These are phyloP conservation scores for Latrodectus geometricus DNA, from an alignment of 1,140 invertebrate genomes.

Conservation along the genomic window DNA sequence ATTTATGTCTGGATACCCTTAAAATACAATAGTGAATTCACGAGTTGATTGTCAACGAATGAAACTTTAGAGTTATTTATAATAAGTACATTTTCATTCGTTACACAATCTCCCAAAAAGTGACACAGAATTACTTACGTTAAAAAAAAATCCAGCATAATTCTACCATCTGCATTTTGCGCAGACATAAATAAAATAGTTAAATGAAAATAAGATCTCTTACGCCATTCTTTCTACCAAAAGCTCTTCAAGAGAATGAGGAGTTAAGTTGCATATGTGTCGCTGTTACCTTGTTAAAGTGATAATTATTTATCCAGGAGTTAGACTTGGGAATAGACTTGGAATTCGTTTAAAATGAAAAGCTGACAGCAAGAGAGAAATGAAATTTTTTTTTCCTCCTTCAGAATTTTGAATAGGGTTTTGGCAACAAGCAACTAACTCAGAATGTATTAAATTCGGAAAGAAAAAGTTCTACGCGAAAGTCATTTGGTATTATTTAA, in stretches of 20 bases:
- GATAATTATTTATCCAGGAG: slow-evolving; percentile 9
- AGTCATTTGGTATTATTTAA: neutral
- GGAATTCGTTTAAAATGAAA: slow-evolving; percentile 42
- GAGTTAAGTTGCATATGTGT: neutral
- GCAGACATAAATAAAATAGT: neutral
- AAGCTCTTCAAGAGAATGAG: neutral
- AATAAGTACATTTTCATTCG: too few species aligned
- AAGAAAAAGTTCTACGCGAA: neutral
- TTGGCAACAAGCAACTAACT: slow-evolving; percentile 15
- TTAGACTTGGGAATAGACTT: neutral
- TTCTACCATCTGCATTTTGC: neutral
- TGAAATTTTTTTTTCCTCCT: slow-evolving; percentile 10
- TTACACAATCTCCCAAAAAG: too few species aligned
- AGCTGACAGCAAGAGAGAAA: slow-evolving; percentile 28
- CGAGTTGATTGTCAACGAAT: too few species aligned
- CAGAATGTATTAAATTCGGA: neutral
- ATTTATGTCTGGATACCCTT: too few species aligned
- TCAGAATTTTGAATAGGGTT: neutral
- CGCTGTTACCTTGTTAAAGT: neutral
- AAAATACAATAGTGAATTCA: too few species aligned
- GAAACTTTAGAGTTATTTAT: too few species aligned
- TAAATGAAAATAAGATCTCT: neutral
- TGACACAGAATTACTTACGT: too few species aligned
- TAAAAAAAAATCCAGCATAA: too few species aligned
- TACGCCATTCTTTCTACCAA: too few species aligned